Evolutionary conservation across 1,140 invertebrate genomes (phyloP), one percentile per base, ranked within the genome.

Genomic region (Heliconius eleuchia): DNA sequence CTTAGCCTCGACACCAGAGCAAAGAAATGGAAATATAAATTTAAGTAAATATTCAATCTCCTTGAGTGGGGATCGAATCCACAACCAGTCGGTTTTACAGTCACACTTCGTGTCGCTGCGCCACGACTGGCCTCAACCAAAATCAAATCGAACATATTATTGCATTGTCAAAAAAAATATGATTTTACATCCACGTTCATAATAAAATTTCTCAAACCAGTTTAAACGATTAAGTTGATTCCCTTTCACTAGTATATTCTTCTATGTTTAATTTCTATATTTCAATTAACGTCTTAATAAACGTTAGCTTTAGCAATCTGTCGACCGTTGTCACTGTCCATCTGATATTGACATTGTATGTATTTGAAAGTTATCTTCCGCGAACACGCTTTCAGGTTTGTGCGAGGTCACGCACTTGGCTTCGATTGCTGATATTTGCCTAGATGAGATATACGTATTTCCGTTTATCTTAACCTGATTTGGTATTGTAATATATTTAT

Each of bases 321-420:
- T 57, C 19, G 34, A 34, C 50, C 18, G 13, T 81, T 81, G 80
- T 78, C 83, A 73, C 39, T 80, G 71, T 70, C 80, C 57, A 74
- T 74, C 70, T 84, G 85, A 83, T 91, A 90, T 91, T 93, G 89
- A 89, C 87, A 89, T 89, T 90, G 86, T 86, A 86, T 89, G 86
- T 86, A 87, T 89, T 92, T 82, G 91, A 92, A 92, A 92, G 91
- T 91, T 84, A 88, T 88, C 87, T 89, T 89, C 87, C 87, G 87
- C 84, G 84, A 84, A 88, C 77, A 81, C 30, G 78, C 81, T 86
- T 87, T 87, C 85, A 82, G 84, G 86, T 88, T 80, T 82, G 42
- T 80, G 57, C 85, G 87, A 90, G 89, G 86, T 82, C 86, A 80
- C 80, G 76, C 84, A 85, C 84, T 87, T 87, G 84, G 83, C 80